Percentiles rank a stretch among this genome's conserved stretches.
Evolutionary conservation across 2,113 vertebrate species (phyloP).

Genomic region (Leptocoma aspasia): DNA sequence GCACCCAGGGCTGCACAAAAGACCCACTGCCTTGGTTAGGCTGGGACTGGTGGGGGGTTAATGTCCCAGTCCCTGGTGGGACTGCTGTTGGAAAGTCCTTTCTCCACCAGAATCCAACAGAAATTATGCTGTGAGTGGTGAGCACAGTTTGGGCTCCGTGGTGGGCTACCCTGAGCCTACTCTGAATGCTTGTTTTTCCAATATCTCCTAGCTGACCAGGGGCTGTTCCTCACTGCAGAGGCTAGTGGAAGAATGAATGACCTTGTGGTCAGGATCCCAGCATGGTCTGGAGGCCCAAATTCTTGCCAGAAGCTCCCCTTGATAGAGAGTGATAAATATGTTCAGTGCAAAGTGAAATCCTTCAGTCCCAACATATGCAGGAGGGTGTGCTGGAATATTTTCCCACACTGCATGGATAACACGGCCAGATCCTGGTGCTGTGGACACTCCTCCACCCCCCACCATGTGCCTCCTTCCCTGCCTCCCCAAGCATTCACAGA

Average conservation of each 20-base stretch:
- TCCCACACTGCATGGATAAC: not conserved
- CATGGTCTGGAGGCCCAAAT: not conserved
- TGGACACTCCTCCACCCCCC: not conserved
- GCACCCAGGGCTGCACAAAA: not conserved
- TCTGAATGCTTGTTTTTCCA: not conserved
- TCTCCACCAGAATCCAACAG: not conserved
- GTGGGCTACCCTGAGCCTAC: not conserved
- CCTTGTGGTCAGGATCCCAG: not conserved
- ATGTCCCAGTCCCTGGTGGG: not conserved
- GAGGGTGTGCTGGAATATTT: not conserved
- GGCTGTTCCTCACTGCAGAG: not conserved
- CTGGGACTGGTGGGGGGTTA: not conserved
- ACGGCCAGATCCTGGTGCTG: fast-evolving
- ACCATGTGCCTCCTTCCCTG: fast-evolving
- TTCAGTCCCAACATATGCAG: fast-evolving
- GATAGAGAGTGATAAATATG: fast-evolving
- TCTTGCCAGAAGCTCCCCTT: not conserved
- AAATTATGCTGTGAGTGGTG: not conserved
- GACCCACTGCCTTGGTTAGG: fast-evolving
- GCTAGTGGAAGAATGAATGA: not conserved
- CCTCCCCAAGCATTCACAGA: not conserved
- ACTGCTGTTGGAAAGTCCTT: not conserved
- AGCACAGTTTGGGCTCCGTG: not conserved
- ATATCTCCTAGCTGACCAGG: not conserved
- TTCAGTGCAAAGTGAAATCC: not conserved